Percentiles rank a stretch among this genome's conserved stretches.
Conservation (phyloP, 2,888 invertebrate species). For the Agrilus biguttatus region DNA sequence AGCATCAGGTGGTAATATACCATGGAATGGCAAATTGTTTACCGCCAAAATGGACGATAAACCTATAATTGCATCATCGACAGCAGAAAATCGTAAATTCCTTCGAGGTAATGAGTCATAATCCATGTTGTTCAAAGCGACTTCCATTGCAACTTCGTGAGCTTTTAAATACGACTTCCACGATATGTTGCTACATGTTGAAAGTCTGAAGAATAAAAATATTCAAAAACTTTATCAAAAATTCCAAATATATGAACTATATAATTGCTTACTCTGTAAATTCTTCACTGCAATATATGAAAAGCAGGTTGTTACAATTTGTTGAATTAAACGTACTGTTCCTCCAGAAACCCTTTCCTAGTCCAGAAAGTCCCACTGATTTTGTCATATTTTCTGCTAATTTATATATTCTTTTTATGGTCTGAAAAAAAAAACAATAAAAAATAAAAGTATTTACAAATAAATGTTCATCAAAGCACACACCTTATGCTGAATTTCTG, state of each 20-base stretch:
- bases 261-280: constrained; percentile 27
- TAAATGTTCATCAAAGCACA: neutral
- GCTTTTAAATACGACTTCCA: constrained; percentile 38
- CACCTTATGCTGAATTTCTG: constrained; percentile 18
- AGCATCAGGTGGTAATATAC: constrained; percentile 31
- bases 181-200: constrained; percentile 37
- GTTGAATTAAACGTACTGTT: constrained; percentile 32
- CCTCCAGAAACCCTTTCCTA: constrained; percentile 33
- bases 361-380: constrained; percentile 32
- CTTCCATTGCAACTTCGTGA: constrained; percentile 36
- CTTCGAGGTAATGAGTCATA: constrained; percentile 15
- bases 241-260: neutral
- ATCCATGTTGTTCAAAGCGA: constrained; percentile 21
- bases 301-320: constrained; percentile 31
- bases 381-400: constrained; percentile 34
- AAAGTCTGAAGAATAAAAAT: constrained; percentile 14
- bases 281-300: constrained; percentile 36
- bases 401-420: constrained; percentile 34
- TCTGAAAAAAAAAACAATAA: constrained; percentile 22
- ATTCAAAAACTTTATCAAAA: neutral
- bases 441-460: neutral
- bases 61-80: constrained; percentile 39
- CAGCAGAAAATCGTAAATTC: constrained; percentile 27
- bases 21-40: constrained; percentile 35
- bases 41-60: constrained; percentile 38